phyloP scores from a whole-genome alignment of 2,113 vertebrate genomes.

The Bubalus kerabau region DNA sequence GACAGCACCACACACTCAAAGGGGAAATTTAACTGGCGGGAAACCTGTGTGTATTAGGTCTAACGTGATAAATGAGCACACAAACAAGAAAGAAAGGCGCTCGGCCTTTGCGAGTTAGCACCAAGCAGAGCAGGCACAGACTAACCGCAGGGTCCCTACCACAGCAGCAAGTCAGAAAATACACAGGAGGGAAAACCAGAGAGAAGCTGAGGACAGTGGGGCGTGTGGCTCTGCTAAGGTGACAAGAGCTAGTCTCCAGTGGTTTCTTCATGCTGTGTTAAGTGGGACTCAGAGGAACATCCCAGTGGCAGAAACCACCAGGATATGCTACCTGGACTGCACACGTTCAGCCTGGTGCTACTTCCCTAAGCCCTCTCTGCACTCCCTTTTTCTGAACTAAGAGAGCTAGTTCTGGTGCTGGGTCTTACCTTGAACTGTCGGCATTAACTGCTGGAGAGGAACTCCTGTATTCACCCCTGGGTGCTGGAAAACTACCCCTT shows the following conservation, averaged over 20 bases:
- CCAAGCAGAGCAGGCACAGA: not conserved
- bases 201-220: not conserved
- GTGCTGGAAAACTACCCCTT: constrained; percentile 99
- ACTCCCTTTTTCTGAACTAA: not conserved
- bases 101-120: not conserved
- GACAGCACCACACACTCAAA: not conserved
- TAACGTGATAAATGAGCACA: not conserved
- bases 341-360: not conserved
- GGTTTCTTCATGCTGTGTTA: not conserved
- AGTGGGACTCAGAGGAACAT: constrained; percentile 33
- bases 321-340: not conserved
- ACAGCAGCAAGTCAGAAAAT: constrained; percentile 44
- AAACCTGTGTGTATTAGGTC: not conserved
- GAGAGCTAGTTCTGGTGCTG: not conserved
- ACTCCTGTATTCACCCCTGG: constrained; percentile 95
- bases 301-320: constrained; percentile 40
- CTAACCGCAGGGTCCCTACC: not conserved
- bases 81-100: not conserved
- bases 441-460: constrained; percentile 99
- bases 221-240: not conserved
- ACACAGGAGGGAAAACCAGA: not conserved
- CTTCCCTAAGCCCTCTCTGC: not conserved
- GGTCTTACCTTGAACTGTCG: constrained; percentile 96
- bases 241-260: not conserved
- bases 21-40: not conserved